These are phyloP conservation scores for Drosophila dunni DNA, from an alignment of 1,140 invertebrate species.

Conservation along the genomic window DNA sequence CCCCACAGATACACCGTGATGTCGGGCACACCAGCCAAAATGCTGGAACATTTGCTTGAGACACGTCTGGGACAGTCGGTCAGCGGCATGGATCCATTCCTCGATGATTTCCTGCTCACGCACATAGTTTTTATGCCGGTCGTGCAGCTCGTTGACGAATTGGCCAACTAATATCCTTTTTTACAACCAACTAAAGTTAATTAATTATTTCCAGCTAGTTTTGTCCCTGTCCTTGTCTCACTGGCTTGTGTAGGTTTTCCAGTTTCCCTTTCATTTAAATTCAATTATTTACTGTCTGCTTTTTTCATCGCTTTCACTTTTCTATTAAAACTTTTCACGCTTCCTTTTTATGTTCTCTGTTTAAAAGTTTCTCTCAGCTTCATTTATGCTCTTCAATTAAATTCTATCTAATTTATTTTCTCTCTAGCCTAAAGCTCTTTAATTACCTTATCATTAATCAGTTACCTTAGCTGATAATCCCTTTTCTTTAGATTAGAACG, in stretches of 20 bases:
- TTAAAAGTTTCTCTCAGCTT: too few relatives aligned
- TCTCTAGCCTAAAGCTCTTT: too few relatives aligned
- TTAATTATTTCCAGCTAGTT: not conserved
- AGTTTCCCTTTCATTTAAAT: not conserved
- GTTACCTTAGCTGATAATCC: too few relatives aligned
- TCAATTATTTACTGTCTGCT: too few relatives aligned
- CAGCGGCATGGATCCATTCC: slow-evolving; percentile 87
- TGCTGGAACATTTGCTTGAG: slow-evolving; percentile 94
- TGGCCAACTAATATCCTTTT: slow-evolving; percentile 92
- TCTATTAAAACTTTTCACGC: too few relatives aligned
- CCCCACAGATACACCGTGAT: slow-evolving; percentile 92
- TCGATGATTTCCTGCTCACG: slow-evolving; percentile 95
- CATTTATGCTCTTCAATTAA: too few relatives aligned
- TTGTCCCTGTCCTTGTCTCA: not conserved
- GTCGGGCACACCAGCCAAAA: slow-evolving; percentile 94
- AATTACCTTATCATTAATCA: too few relatives aligned
- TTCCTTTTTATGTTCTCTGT: too few relatives aligned
- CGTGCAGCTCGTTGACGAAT: slow-evolving; percentile 90
- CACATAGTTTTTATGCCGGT: slow-evolving; percentile 94
- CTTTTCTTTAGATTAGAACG: too few relatives aligned
- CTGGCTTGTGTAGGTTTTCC: not conserved
- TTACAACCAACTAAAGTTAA: slow-evolving; percentile 20
- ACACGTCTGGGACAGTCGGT: slow-evolving; percentile 89
- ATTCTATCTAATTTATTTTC: too few relatives aligned
- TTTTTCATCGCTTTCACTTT: too few relatives aligned